Percentiles rank a stretch among this genome's conserved stretches.
Conservation (phyloP, 2,113 vertebrate genomes). For the Apeltes quadracus region DNA sequence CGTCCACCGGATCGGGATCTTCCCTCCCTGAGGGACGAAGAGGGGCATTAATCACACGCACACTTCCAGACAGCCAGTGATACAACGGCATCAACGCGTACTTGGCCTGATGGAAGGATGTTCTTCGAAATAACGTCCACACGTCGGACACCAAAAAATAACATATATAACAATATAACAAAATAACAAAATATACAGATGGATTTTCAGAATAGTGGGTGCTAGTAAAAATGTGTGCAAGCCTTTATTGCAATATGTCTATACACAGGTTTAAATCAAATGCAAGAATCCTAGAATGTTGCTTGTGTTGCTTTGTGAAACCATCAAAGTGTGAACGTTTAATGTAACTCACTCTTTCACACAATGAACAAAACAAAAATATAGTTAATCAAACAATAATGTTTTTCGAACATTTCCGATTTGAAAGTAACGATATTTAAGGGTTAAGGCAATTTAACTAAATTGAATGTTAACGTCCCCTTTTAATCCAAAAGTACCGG, state of each 20-base stretch:
- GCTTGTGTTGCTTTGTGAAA: no score
- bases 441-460: background rate
- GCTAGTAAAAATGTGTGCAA: background rate
- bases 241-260: background rate
- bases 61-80: background rate
- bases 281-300: no score
- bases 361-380: constrained; percentile 8
- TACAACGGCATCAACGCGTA: background rate
- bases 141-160: background rate
- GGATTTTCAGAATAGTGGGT: background rate
- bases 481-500: constrained; percentile 5
- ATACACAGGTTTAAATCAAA: constrained; percentile 2
- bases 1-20: constrained; percentile 98
- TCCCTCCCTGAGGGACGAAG: constrained; percentile 86
- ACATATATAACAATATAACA: no score
- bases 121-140: background rate
- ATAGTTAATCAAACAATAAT: background rate
- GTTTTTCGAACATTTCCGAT: background rate
- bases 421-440: background rate
- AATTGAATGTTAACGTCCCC: constrained; percentile 1
- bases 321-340: background rate
- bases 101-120: background rate
- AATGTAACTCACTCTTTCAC: background rate
- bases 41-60: background rate
- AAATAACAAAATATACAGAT: background rate